These are phyloP conservation scores for Tolypeutes matacus DNA, from an alignment of 2,797 vertebrate genomes.

Conservation along the genomic window DNA sequence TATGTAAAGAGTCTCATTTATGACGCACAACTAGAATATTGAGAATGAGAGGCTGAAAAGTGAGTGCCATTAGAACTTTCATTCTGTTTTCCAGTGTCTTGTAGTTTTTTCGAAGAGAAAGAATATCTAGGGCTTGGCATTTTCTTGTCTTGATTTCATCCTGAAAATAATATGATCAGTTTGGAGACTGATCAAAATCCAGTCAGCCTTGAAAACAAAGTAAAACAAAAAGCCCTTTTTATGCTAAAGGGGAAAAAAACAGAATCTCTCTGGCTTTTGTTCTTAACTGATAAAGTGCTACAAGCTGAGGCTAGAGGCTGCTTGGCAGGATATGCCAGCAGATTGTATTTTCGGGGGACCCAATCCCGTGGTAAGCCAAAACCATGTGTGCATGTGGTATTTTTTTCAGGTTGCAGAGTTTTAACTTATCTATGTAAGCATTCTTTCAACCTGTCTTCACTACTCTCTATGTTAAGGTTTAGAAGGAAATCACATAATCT, in stretches of 20 bases:
- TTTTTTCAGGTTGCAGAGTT: background rate
- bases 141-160: constrained; percentile 27
- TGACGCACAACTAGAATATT: background rate
- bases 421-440: background rate
- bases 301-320: background rate
- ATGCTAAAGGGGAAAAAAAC: background rate
- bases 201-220: constrained; percentile 27
- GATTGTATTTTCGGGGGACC: background rate
- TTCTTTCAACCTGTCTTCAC: constrained; percentile 4
- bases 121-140: background rate
- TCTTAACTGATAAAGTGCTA: constrained; percentile 39
- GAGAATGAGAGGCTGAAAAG: background rate
- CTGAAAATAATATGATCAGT: constrained; percentile 40
- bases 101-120: constrained; percentile 66
- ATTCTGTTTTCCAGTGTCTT: background rate
- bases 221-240: constrained; percentile 52
- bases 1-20: background rate
- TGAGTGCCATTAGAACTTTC: rapidly evolving
- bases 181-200: constrained; percentile 53
- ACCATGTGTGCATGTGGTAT: rapidly evolving
- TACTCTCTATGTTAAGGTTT: background rate
- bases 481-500: background rate
- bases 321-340: background rate
- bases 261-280: background rate
- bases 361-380: background rate